Percentiles rank a stretch among this genome's conserved stretches.
These are phyloP conservation scores for Lucilia cuprina DNA, from an alignment of 1,140 invertebrate species.

Conservation along the genomic window DNA sequence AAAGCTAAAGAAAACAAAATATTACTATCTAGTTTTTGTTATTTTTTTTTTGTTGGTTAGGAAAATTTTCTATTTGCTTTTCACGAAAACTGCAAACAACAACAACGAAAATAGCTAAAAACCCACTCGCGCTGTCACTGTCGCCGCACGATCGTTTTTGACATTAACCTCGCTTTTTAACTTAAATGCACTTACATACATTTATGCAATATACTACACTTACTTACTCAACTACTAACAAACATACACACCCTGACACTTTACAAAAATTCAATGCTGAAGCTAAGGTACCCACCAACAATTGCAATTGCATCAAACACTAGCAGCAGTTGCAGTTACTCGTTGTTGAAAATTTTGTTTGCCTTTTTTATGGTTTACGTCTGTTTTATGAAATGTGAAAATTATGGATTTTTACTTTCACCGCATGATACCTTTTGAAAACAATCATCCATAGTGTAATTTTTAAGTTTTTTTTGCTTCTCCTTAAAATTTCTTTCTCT, in stretches of 20 bases:
- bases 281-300: not conserved
- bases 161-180: slow-evolving; percentile 25
- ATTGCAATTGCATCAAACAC: not conserved
- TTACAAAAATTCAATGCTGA: slow-evolving; percentile 7
- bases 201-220: no score
- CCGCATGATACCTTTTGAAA: slow-evolving; percentile 43
- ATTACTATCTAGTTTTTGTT: not conserved
- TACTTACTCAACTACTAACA: not conserved
- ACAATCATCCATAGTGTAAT: not conserved
- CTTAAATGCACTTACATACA: not conserved
- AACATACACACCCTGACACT: not conserved
- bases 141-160: slow-evolving; percentile 25
- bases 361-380: not conserved
- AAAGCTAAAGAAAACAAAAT: not conserved
- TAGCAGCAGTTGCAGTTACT: not conserved
- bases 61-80: slow-evolving; percentile 21
- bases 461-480: no score
- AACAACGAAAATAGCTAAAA: not conserved
- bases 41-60: not conserved
- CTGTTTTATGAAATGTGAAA: slow-evolving; percentile 43
- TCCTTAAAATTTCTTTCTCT: no score
- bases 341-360: not conserved
- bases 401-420: slow-evolving; percentile 63
- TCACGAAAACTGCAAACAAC: slow-evolving; percentile 19
- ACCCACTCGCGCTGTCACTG: slow-evolving; percentile 26